Conservation (phyloP, 1,140 invertebrate species). For the Teleogryllus occipitalis region DNA sequence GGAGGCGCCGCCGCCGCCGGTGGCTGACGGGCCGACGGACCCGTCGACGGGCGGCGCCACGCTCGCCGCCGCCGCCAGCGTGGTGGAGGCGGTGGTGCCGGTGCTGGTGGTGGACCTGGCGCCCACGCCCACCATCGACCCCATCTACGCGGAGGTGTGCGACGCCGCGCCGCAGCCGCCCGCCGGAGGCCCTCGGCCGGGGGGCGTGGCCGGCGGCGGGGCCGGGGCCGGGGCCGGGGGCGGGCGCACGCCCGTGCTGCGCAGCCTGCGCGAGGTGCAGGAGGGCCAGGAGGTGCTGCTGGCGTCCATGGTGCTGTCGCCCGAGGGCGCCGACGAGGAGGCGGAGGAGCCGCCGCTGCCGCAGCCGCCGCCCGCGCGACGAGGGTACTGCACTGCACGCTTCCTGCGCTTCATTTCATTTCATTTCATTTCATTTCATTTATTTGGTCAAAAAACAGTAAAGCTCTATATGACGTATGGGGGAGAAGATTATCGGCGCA, state of each 20-base stretch:
- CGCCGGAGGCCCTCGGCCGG: no score
- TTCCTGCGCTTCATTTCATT: no score
- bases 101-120: neutral
- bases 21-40: neutral
- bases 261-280: neutral
- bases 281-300: neutral
- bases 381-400: neutral
- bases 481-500: no score
- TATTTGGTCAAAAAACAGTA: no score
- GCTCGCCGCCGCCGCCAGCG: no score
- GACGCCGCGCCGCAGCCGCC: constrained; percentile 8
- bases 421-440: no score
- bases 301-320: neutral
- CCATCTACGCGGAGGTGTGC: neutral
- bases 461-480: no score
- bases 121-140: neutral
- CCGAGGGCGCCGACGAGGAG: neutral
- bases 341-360: neutral
- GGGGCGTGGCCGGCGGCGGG: constrained; percentile 8
- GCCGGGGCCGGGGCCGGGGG: neutral
- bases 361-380: neutral
- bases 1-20: no score
- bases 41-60: no score
- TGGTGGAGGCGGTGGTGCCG: neutral
- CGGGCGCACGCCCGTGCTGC: constrained; percentile 2